Evolutionary conservation across 2,113 vertebrate species (phyloP), one percentile per base, ranked within the genome.

Genomic region (Speoplatyrhinus poulsoni): DNA sequence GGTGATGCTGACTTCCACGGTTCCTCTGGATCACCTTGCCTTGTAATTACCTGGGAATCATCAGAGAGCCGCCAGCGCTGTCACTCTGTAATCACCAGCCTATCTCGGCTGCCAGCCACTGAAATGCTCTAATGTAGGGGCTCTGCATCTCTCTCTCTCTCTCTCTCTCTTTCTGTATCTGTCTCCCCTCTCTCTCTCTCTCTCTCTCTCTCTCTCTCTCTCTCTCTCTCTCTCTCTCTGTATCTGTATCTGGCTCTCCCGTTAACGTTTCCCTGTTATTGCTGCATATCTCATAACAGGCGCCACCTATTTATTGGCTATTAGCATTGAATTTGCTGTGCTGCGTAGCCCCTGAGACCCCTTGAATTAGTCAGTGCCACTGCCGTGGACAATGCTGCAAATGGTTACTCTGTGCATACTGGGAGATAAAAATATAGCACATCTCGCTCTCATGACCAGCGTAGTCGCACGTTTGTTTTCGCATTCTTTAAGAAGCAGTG

Each of bases 31-130:
- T 94, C 87, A 70, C 90, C 91, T 92, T 92, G 92, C 93, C 92
- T 95, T 93, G 89, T 95, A 94, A 95, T 95, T 94, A 94, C 88
- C 82, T 79, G 86, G 84, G 92, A 94, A 91, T 94, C 92, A 92
- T 91, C 90, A 90, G 90, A 90, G 91, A 89, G 90, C 90, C 87
- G 80, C 90, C 91, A 81, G 90, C 88, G 92, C 91, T 87, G 90
- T 88, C 91, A 91, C 92, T 93, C 76, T 90, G 83, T 90, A 93
- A 92, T 93, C 90, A 92, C 84, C 92, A 94, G 75, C 86, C 91
- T 91, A 26, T 26, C 73, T 88, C 90, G 84, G 82, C 83, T 76
- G 13, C 52, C 12, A 13, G 4, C 79, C 57, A 72, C 76, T 56
- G 36, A 59, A 32, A 5, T 33, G 15, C 26, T 60, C 70, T 59